Percentiles rank a stretch among this genome's conserved stretches.
These are phyloP conservation scores for Cathartes aura DNA, from an alignment of 2,113 vertebrate genomes.

Conservation along the genomic window DNA sequence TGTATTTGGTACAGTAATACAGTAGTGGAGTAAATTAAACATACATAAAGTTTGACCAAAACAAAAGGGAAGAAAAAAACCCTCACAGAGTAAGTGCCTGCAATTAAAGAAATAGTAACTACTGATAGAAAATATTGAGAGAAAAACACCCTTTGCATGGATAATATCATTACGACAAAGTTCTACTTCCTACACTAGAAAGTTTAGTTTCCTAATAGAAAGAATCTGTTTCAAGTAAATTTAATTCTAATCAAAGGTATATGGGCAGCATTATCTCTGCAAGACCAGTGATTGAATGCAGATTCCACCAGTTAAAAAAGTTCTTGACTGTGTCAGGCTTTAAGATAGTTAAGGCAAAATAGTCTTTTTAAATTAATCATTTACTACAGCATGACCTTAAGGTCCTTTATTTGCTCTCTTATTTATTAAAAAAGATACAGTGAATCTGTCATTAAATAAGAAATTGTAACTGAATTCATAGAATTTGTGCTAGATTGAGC, in stretches of 20 bases:
- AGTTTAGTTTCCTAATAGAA: background rate
- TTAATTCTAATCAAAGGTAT: background rate
- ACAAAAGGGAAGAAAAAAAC: background rate
- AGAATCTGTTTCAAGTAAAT: background rate
- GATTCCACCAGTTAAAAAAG: background rate
- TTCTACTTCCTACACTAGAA: background rate
- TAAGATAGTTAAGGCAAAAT: background rate
- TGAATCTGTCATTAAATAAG: background rate
- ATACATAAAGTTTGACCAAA: fast-evolving
- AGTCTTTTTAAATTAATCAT: background rate
- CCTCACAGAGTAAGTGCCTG: background rate
- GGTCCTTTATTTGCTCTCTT: background rate
- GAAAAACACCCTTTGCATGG: background rate
- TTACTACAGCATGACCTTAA: background rate
- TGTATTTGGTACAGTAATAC: background rate
- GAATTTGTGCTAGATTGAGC: background rate
- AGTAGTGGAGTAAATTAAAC: background rate
- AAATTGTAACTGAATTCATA: background rate
- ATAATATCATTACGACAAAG: background rate
- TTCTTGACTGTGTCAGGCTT: background rate
- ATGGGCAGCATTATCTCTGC: background rate
- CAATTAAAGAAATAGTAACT: background rate
- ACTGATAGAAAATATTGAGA: background rate
- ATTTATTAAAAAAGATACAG: background rate
- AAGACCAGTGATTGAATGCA: background rate